Evolutionary conservation across 2,888 invertebrate species (phyloP).

Genomic region (Pediacus dermestoides): DNA sequence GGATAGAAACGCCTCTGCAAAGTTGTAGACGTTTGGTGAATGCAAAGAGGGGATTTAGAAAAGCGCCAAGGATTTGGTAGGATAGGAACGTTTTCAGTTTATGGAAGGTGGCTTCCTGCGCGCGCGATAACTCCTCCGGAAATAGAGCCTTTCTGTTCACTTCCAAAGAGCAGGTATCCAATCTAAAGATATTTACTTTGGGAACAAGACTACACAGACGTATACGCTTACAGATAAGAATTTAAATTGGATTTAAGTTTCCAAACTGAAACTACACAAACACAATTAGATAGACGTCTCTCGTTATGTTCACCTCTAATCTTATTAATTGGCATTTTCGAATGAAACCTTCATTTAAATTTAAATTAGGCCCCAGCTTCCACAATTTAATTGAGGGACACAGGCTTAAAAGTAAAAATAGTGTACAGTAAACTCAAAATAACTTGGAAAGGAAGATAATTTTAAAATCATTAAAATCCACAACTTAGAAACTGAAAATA

Average conservation of each 20-base stretch:
- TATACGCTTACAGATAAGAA: conserved; percentile 27
- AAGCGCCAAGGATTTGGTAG: conserved; percentile 45
- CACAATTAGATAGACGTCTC: conserved; percentile 15
- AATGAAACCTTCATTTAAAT: too few species aligned
- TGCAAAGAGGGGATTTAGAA: conserved; percentile 46
- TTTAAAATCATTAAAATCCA: too few species aligned
- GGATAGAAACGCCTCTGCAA: conserved; percentile 20
- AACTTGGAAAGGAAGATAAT: too few species aligned
- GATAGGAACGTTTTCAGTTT: conserved; percentile 45
- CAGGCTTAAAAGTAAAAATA: too few species aligned
- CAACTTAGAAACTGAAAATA: too few species aligned
- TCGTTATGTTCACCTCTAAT: conserved; percentile 15
- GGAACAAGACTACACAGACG: conserved; percentile 19
- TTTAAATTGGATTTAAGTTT: conserved; percentile 27
- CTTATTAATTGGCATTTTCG: conserved; percentile 17
- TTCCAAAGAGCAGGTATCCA: conserved; percentile 23
- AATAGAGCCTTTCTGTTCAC: conserved; percentile 29
- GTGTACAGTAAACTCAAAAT: too few species aligned
- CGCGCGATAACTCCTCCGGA: conserved; percentile 39
- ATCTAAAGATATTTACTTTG: conserved; percentile 19
- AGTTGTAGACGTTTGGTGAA: conserved; percentile 44
- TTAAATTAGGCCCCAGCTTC: too few species aligned
- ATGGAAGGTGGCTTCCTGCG: conserved; percentile 45
- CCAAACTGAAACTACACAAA: conserved; percentile 10
- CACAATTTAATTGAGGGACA: too few species aligned